phyloP scores from a whole-genome alignment of 2,888 invertebrate genomes.

The Dioctria linearis region DNA sequence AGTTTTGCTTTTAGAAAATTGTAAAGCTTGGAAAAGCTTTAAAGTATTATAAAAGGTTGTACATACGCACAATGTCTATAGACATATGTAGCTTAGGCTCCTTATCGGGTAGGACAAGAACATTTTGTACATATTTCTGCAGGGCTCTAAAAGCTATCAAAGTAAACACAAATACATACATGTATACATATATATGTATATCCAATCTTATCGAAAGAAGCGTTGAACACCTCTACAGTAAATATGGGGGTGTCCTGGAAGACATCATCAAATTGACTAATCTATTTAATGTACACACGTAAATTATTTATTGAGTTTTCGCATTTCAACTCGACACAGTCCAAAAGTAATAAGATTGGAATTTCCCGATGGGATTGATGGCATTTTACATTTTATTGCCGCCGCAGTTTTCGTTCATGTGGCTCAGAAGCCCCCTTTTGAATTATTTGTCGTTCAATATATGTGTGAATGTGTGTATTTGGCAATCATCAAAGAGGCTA shows the following conservation, averaged over 20 bases:
- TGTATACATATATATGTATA: too few relatives aligned
- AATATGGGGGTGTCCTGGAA: background rate
- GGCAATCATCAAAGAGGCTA: conserved; percentile 36
- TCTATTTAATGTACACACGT: conserved; percentile 42
- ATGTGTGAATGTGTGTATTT: background rate
- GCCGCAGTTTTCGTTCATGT: background rate
- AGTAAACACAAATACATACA: too few relatives aligned
- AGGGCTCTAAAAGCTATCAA: too few relatives aligned
- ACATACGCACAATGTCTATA: background rate
- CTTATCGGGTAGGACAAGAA: too few relatives aligned
- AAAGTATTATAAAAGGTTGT: background rate
- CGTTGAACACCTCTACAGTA: too few relatives aligned
- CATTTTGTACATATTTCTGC: too few relatives aligned
- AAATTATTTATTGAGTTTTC: conserved; percentile 30
- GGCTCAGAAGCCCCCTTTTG: too few relatives aligned
- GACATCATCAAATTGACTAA: conserved; percentile 22
- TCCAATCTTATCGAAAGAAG: too few relatives aligned
- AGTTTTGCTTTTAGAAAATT: background rate
- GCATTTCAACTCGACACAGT: background rate
- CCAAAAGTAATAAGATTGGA: conserved; percentile 29
- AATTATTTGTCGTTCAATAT: background rate
- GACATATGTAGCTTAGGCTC: too few relatives aligned
- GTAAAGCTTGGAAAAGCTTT: conserved; percentile 13
- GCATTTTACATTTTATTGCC: conserved; percentile 8
- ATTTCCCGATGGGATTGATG: conserved; percentile 25